phyloP scores from a whole-genome alignment of 2,888 invertebrate genomes.

The Mesorhabditis belari region DNA sequence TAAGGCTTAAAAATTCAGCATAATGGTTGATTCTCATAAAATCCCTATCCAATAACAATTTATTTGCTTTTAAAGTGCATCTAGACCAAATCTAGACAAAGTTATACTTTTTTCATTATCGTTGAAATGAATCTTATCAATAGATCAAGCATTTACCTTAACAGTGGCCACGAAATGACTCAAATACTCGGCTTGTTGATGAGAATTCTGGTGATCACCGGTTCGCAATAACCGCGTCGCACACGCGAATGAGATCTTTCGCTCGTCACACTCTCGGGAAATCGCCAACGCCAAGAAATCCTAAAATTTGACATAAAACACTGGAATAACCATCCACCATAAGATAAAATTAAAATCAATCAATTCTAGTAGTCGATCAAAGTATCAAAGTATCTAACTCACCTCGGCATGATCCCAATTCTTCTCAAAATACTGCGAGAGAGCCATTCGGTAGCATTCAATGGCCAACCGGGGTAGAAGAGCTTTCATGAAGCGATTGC shows the following conservation, averaged over 20 bases:
- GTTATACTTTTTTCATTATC: neutral
- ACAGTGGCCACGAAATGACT: neutral
- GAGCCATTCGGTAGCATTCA: conserved; percentile 14
- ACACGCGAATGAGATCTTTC: neutral
- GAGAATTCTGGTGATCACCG: neutral
- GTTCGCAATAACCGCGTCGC: neutral
- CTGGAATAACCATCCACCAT: too few species aligned
- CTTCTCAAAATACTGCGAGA: conserved; percentile 2
- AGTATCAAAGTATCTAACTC: too few species aligned
- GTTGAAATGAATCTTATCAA: neutral
- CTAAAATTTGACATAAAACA: too few species aligned
- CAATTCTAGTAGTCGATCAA: too few species aligned
- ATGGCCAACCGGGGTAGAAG: conserved; percentile 23
- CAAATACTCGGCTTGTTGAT: neutral
- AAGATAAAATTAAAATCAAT: conserved; percentile 7
- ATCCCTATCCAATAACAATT: too few species aligned
- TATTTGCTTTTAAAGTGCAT: too few species aligned
- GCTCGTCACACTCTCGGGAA: too few species aligned
- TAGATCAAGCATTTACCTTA: neutral
- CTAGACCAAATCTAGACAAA: too few species aligned
- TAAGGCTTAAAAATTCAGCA: too few species aligned
- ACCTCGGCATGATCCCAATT: conserved; percentile 22
- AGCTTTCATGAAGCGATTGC: conserved; percentile 65
- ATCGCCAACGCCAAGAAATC: too few species aligned
- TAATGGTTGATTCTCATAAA: too few species aligned